phyloP scores from a whole-genome alignment of 2,888 invertebrate genomes.

The Idaea dimidiata region DNA sequence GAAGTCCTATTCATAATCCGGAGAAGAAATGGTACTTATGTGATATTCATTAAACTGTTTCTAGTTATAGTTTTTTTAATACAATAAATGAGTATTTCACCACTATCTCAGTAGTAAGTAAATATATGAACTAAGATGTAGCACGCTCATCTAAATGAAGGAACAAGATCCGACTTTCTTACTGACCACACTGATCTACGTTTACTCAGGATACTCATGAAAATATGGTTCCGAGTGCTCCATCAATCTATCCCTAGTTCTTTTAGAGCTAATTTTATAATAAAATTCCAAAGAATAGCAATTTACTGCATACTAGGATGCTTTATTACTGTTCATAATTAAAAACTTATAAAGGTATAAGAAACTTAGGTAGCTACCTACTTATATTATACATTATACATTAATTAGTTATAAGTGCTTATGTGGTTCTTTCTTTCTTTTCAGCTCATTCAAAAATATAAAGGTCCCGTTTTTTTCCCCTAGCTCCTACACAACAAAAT shows the following conservation, averaged over 20 bases:
- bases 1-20: slow-evolving; percentile 21
- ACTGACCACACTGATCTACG: neutral
- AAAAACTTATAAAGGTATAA: too few species aligned
- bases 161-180: too few species aligned
- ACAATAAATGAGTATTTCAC: too few species aligned
- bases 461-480: slow-evolving; percentile 68
- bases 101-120: too few species aligned
- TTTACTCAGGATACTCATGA: neutral
- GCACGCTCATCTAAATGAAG: too few species aligned
- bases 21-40: slow-evolving; percentile 50
- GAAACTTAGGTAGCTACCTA: too few species aligned
- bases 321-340: too few species aligned
- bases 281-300: too few species aligned
- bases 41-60: slow-evolving; percentile 4
- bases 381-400: slow-evolving; percentile 1
- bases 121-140: too few species aligned
- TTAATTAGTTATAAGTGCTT: slow-evolving; percentile 3
- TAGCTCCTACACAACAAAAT: slow-evolving; percentile 40
- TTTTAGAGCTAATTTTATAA: neutral
- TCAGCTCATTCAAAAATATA: slow-evolving; percentile 47
- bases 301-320: too few species aligned
- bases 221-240: neutral
- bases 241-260: neutral
- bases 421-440: slow-evolving; percentile 28
- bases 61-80: neutral